Conservation (phyloP, 2,888 invertebrate genomes). For the Parnassius smintheus region DNA sequence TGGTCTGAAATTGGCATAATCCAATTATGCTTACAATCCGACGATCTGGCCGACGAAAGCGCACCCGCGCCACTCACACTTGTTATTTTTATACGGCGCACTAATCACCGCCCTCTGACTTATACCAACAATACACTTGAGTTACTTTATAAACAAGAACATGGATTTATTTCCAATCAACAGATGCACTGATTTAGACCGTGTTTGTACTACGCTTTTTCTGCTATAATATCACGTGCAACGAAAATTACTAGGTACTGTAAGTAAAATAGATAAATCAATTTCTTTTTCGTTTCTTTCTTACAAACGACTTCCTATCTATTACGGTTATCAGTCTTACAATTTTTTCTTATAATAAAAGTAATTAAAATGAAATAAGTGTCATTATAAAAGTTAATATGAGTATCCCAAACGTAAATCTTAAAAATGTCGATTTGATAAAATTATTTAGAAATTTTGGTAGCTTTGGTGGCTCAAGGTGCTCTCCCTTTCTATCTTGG, state of each 20-base stretch:
- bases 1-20: conserved; percentile 36
- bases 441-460: no score
- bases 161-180: conserved; percentile 22
- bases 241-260: conserved; percentile 21
- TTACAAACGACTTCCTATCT: no score
- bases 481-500: no score
- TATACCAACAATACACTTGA: conserved; percentile 14
- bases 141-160: conserved; percentile 24
- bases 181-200: conserved; percentile 13
- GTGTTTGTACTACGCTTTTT: conserved; percentile 8
- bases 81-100: conserved; percentile 32
- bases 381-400: no score
- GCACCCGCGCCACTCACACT: conserved; percentile 27
- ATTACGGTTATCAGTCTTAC: no score
- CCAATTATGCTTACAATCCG: conserved; percentile 32
- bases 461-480: no score
- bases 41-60: conserved; percentile 27
- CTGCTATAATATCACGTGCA: conserved; percentile 13
- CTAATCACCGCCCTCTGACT: conserved; percentile 32
- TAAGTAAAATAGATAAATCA: conserved; percentile 7
- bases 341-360: no score
- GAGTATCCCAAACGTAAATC: no score
- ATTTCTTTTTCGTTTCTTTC: conserved; percentile 10
- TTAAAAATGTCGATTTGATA: no score
- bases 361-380: no score